Base-by-base conservation (phyloP, 2,888 invertebrate genomes). In the Eilema sororculum region DNA sequence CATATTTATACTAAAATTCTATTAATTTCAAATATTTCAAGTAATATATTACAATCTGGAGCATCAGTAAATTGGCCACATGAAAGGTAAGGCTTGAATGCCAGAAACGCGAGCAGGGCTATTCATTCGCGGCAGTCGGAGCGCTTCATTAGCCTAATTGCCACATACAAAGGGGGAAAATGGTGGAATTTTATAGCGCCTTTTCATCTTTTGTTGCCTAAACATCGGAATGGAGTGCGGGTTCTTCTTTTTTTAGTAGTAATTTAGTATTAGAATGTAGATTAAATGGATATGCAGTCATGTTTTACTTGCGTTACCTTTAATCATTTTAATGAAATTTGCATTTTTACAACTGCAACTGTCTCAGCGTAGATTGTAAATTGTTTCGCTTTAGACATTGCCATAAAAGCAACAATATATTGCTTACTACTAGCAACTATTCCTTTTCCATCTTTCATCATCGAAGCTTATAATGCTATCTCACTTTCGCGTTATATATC, bases 91-190 rank as follows among this genome's bases (percentile, higher is more conserved):
- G 90, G 84, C 83, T 73, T 91, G 90, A 93, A 93, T 91, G 90
- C 87, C 85, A 90, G 89, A 91, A 93, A 89, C 90, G 87, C 81
- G 80, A 88, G 87, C 84, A 84, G 89, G 89, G 87, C 87, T 86
- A 92, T 95, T 94, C 94, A 94, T 92, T 93, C 90, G 85, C 89
- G 86, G 86, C 86, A 83, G 84, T 84, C 82, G 86, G 84, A 84
- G 87, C 90, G 90, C 94, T 95, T 95, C 94, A 95, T 94, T 94
- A 94, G 91, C 90, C 93, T 95, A 95, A 95, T 95, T 94, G 94
- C 94, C 83, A 83, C 88, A 85, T 87, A 93, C 92, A 93, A 93
- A 93, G 90, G 89, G 91, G 89, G 79, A 74, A 91, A 91, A 92
- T 88, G 90, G 90, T 87, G 87, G 90, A 94, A 91, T 93, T 94